These are phyloP conservation scores for Hycleus cichorii DNA, from an alignment of 1,140 invertebrate species.

Conservation along the genomic window DNA sequence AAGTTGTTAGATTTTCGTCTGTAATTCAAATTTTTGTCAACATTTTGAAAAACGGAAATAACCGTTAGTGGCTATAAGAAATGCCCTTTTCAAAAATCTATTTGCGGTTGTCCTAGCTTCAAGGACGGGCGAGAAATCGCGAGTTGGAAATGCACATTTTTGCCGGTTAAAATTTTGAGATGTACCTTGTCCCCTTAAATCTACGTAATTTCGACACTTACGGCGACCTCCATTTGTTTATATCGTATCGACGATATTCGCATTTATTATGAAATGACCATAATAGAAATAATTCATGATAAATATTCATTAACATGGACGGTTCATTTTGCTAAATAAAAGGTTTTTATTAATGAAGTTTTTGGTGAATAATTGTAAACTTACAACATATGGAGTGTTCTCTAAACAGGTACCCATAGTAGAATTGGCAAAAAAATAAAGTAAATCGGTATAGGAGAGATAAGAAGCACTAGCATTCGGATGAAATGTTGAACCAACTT, in stretches of 20 bases:
- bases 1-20: too few relatives aligned
- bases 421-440: constrained; percentile 70
- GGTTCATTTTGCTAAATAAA: constrained; percentile 39
- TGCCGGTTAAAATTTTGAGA: too few relatives aligned
- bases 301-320: constrained; percentile 55
- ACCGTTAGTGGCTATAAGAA: too few relatives aligned
- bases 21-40: too few relatives aligned
- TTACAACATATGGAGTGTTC: constrained; percentile 44
- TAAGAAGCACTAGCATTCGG: constrained; percentile 60
- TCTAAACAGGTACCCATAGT: constrained; percentile 70
- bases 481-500: constrained; percentile 62
- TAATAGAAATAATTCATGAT: constrained; percentile 64
- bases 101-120: too few relatives aligned
- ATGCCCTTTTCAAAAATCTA: too few relatives aligned
- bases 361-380: not conserved
- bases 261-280: constrained; percentile 63
- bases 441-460: constrained; percentile 67
- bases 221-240: constrained; percentile 42
- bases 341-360: not conserved
- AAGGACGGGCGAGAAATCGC: too few relatives aligned
- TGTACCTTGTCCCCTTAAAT: too few relatives aligned
- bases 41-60: too few relatives aligned
- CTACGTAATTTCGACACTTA: constrained; percentile 20
- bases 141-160: too few relatives aligned
- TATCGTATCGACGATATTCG: constrained; percentile 30